Percentiles rank a stretch among this genome's conserved stretches.
These are phyloP conservation scores for Sarcophaga subvicina DNA, from an alignment of 2,888 invertebrate species.

Conservation along the genomic window DNA sequence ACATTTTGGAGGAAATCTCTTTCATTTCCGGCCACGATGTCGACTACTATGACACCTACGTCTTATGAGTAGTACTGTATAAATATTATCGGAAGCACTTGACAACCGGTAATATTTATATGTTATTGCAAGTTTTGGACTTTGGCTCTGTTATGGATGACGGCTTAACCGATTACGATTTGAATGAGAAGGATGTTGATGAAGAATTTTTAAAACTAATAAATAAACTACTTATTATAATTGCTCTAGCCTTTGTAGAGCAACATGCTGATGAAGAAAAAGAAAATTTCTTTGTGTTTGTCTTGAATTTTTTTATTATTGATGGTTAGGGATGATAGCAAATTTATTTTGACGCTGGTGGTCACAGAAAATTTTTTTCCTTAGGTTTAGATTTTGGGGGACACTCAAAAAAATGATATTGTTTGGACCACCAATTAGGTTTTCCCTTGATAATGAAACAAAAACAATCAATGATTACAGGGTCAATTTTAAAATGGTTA, in stretches of 20 bases:
- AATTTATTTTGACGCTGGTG: too few species aligned
- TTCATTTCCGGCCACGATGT: slow-evolving; percentile 80
- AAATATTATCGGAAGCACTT: slow-evolving; percentile 67
- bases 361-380: too few species aligned
- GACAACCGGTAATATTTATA: slow-evolving; percentile 69
- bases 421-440: too few species aligned
- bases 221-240: slow-evolving; percentile 49
- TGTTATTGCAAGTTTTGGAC: slow-evolving; percentile 30
- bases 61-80: slow-evolving; percentile 76
- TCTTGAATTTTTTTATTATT: neutral
- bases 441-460: too few species aligned
- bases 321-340: neutral
- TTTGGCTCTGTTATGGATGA: slow-evolving; percentile 34
- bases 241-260: slow-evolving; percentile 37
- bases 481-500: too few species aligned
- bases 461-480: too few species aligned
- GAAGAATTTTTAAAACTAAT: slow-evolving; percentile 39
- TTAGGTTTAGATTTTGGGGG: too few species aligned
- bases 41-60: slow-evolving; percentile 79
- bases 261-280: slow-evolving; percentile 54
- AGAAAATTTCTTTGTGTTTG: slow-evolving; percentile 52
- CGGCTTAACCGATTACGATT: slow-evolving; percentile 25
- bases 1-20: slow-evolving; percentile 77
- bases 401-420: too few species aligned
- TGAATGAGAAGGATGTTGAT: slow-evolving; percentile 30